Percentiles rank a stretch among this genome's conserved stretches.
Conservation (phyloP, 2,797 vertebrate species). For the Psittacula echo region DNA sequence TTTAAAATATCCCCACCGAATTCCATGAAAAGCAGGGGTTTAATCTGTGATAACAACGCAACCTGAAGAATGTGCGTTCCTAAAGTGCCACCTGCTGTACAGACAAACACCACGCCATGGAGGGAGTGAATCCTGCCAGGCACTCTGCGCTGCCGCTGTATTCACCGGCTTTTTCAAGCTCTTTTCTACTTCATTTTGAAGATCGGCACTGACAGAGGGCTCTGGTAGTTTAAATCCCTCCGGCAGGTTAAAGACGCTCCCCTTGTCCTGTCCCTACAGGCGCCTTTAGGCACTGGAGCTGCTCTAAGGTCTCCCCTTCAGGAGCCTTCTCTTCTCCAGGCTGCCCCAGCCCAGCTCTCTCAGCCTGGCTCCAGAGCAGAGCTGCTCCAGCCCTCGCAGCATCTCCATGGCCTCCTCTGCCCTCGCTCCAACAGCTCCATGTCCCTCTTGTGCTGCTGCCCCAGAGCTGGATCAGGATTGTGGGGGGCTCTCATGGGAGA, state of each 20-base stretch:
- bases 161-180: neutral
- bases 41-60: neutral
- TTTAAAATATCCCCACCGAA: neutral
- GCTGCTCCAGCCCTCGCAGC: no score
- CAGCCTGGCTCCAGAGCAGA: no score
- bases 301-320: no score
- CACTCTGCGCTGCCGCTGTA: neutral
- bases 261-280: no score
- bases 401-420: no score
- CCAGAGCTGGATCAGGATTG: no score
- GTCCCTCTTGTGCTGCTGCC: neutral
- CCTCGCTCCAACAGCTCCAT: neutral
- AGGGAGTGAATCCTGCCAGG: fast-evolving
- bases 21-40: neutral
- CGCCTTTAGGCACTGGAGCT: no score
- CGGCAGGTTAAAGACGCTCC: no score
- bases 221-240: neutral
- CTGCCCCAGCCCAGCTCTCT: no score
- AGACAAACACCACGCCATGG: neutral
- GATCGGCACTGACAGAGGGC: neutral
- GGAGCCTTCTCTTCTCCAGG: no score
- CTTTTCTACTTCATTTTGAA: neutral
- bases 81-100: conserved; percentile 76
- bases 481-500: neutral
- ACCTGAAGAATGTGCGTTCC: conserved; percentile 6